phyloP scores from a whole-genome alignment of 2,888 invertebrate genomes.

The Dasypogon diadema region DNA sequence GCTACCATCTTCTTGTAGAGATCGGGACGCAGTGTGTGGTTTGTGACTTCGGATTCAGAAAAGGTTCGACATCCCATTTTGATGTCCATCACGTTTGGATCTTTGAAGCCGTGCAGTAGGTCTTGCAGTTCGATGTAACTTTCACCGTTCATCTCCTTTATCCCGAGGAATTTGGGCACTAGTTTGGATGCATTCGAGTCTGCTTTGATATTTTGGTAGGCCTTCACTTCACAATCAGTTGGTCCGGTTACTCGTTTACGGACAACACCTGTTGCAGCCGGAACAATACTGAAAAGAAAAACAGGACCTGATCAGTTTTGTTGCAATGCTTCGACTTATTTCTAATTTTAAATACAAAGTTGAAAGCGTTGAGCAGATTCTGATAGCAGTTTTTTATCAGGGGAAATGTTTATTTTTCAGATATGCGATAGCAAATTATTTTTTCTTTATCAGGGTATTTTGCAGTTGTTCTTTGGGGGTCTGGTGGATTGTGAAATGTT shows the following conservation, averaged over 20 bases:
- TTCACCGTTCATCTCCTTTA: constrained; percentile 81
- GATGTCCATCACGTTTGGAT: constrained; percentile 96
- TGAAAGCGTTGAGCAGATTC: too few species aligned
- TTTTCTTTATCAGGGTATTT: too few species aligned
- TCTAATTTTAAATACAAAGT: too few species aligned
- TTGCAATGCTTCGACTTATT: too few species aligned
- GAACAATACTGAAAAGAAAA: constrained; percentile 78
- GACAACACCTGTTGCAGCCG: constrained; percentile 92
- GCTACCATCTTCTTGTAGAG: constrained; percentile 96
- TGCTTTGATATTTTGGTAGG: constrained; percentile 83
- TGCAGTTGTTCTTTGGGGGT: too few species aligned
- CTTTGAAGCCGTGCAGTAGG: constrained; percentile 87
- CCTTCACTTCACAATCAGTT: constrained; percentile 80
- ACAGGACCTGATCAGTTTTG: too few species aligned
- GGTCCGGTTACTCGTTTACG: constrained; percentile 87
- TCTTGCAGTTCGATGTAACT: constrained; percentile 96
- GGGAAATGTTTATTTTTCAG: too few species aligned
- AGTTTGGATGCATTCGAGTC: constrained; percentile 73
- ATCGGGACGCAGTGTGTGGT: constrained; percentile 84
- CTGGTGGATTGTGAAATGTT: too few species aligned
- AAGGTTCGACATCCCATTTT: constrained; percentile 98
- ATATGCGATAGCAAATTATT: too few species aligned
- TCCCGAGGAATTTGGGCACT: constrained; percentile 87
- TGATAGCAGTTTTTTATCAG: too few species aligned
- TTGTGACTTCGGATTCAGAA: constrained; percentile 93